phyloP scores from a whole-genome alignment of 2,797 vertebrate genomes.

The Agapornis canus region DNA sequence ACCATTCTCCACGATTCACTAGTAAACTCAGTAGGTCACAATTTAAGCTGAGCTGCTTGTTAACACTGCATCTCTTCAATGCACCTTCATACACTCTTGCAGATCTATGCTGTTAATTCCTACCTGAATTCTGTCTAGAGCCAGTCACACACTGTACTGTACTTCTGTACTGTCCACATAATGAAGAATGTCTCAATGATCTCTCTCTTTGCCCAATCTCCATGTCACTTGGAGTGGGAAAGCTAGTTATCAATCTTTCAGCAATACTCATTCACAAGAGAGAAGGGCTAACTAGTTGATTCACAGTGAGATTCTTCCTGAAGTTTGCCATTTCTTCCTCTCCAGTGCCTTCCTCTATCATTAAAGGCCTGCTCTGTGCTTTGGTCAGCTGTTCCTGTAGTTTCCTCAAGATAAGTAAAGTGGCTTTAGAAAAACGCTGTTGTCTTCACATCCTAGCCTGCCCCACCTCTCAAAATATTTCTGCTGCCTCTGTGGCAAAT shows the following conservation, averaged over 20 bases:
- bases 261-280: background rate
- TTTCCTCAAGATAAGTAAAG: background rate
- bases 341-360: background rate
- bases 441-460: background rate
- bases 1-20: background rate
- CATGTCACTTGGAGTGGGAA: background rate
- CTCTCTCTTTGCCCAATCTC: background rate
- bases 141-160: background rate
- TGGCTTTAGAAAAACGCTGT: background rate
- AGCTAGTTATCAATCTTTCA: background rate
- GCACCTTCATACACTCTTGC: background rate
- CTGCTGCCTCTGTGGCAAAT: background rate
- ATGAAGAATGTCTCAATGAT: accelerated
- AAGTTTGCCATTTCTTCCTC: background rate
- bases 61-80: background rate
- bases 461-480: background rate
- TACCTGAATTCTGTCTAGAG: background rate
- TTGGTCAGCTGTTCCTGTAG: background rate
- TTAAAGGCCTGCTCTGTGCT: background rate
- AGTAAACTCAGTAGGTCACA: background rate
- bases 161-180: background rate
- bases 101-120: background rate
- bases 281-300: background rate
- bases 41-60: background rate
- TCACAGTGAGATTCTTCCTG: background rate